These are phyloP conservation scores for Pyrrhia umbra DNA, from an alignment of 2,888 invertebrate genomes.

Conservation along the genomic window DNA sequence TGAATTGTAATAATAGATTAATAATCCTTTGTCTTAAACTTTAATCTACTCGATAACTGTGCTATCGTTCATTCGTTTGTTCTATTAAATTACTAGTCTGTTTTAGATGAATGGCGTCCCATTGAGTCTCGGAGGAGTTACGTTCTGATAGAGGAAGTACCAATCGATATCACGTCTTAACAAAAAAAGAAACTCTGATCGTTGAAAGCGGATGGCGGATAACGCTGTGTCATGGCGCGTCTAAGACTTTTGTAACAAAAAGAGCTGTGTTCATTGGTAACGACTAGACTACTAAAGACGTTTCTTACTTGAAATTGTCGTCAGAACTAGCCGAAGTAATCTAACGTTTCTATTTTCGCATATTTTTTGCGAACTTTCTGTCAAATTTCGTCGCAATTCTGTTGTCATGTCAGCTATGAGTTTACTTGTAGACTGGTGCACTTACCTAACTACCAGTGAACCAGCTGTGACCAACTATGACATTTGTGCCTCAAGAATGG, in stretches of 20 bases:
- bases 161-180: not conserved
- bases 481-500: no score
- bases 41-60: not conserved
- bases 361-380: no score
- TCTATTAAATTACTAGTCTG: conserved; percentile 11
- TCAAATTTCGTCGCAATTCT: no score
- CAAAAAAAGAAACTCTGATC: not conserved
- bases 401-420: no score
- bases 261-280: not conserved
- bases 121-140: not conserved
- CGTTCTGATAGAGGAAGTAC: conserved; percentile 22
- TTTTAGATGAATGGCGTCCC: conserved; percentile 23
- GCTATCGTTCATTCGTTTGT: conserved; percentile 32
- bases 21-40: conserved; percentile 3
- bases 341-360: no score
- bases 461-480: no score
- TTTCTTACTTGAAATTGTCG: no score
- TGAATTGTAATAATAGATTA: conserved; percentile 14
- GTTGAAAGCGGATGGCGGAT: not conserved
- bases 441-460: no score
- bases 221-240: not conserved
- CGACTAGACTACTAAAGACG: no score
- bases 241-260: not conserved
- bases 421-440: no score
- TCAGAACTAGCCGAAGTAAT: no score